Percentiles rank a stretch among this genome's conserved stretches.
phyloP scores from a whole-genome alignment of 2,888 invertebrate genomes.

The Erannis defoliaria region DNA sequence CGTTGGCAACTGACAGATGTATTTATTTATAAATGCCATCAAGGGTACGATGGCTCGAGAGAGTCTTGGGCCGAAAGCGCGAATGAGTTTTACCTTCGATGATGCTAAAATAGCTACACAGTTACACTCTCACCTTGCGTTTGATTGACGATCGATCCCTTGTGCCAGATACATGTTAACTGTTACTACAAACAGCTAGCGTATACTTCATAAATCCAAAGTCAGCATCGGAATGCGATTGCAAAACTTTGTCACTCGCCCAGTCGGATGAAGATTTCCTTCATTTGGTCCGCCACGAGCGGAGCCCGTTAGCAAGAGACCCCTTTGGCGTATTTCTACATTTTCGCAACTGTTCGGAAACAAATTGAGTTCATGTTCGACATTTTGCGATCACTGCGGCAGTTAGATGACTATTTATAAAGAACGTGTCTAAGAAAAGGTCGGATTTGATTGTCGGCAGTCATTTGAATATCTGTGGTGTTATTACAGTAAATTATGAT shows the following conservation, averaged over 20 bases:
- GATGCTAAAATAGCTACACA: constrained; percentile 84
- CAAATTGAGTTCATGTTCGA: constrained; percentile 84
- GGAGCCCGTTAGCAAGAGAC: constrained; percentile 52
- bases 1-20: constrained; percentile 76
- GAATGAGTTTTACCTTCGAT: constrained; percentile 85
- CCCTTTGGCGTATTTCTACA: constrained; percentile 71
- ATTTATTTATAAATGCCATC: constrained; percentile 82
- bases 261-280: constrained; percentile 58
- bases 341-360: constrained; percentile 80
- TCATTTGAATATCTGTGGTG: constrained; percentile 83
- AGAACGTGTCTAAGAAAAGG: constrained; percentile 85
- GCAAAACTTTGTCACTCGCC: constrained; percentile 54
- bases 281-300: constrained; percentile 49
- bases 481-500: constrained; percentile 84
- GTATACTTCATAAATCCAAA: constrained; percentile 58
- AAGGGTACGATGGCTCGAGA: constrained; percentile 82
- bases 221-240: constrained; percentile 55
- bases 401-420: constrained; percentile 85
- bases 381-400: constrained; percentile 82
- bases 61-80: constrained; percentile 84
- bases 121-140: constrained; percentile 85
- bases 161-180: constrained; percentile 84
- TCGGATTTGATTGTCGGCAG: constrained; percentile 85
- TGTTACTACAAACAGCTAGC: constrained; percentile 72
- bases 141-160: constrained; percentile 86